Evolutionary conservation across 2,888 invertebrate genomes (phyloP).

Genomic region (Eristalinus aeneus): DNA sequence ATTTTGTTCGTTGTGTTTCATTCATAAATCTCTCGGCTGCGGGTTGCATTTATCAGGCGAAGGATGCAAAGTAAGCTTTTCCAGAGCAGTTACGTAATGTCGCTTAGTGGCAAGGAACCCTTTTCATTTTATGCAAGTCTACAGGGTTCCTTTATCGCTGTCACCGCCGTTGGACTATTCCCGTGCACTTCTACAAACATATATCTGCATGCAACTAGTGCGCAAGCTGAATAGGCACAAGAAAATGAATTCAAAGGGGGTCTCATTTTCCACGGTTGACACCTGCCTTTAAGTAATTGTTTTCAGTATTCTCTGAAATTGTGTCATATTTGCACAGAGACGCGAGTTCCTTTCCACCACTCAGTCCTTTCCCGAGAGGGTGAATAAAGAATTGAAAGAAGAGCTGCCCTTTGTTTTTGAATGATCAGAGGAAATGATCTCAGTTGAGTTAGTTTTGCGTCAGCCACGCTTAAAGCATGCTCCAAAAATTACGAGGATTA

Average conservation of each 20-base stretch:
- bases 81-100: conserved; percentile 60
- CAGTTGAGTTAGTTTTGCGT: background rate
- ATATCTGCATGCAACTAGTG: conserved; percentile 61
- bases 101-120: conserved; percentile 30
- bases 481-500: background rate
- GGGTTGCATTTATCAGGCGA: background rate
- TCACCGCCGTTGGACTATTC: conserved; percentile 13
- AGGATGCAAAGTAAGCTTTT: conserved; percentile 29
- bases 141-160: background rate
- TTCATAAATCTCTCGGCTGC: conserved; percentile 48
- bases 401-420: background rate
- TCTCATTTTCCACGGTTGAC: conserved; percentile 30
- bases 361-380: no score
- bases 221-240: background rate
- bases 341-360: no score
- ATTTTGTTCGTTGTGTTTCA: conserved; percentile 42
- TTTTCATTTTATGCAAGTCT: conserved; percentile 14
- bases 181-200: conserved; percentile 9
- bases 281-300: conserved; percentile 41
- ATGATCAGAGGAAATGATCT: background rate
- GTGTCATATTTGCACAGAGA: background rate
- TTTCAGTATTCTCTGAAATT: conserved; percentile 2
- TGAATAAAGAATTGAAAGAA: no score
- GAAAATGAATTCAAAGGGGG: background rate
- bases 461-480: background rate